Percentiles rank a stretch among this genome's conserved stretches.
Evolutionary conservation across 2,113 vertebrate species (phyloP).

Genomic region (Balaenoptera acutorostrata): DNA sequence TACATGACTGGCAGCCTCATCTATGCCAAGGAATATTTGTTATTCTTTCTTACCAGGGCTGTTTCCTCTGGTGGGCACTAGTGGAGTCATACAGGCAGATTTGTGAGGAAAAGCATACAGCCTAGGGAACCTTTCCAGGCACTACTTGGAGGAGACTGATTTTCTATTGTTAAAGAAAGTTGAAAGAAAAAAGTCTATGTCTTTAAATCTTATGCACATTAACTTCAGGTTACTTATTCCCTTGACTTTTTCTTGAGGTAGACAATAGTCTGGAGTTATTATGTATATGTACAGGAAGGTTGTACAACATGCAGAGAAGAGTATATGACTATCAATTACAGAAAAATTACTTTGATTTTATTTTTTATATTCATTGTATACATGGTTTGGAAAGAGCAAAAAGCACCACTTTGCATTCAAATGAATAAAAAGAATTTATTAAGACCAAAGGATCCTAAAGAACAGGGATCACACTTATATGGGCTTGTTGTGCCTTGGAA

Average conservation of each 20-base stretch:
- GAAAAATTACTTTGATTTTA: not conserved
- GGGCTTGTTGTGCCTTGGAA: not conserved
- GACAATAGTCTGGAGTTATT: not conserved
- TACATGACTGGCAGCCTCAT: not conserved
- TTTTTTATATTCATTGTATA: not conserved
- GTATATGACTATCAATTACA: not conserved
- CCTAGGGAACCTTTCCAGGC: not conserved
- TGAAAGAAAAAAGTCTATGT: not conserved
- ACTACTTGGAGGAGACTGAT: not conserved
- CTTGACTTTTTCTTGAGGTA: not conserved
- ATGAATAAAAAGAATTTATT: not conserved
- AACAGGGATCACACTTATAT: not conserved
- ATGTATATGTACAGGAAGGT: not conserved
- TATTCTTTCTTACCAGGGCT: not conserved
- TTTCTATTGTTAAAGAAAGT: not conserved
- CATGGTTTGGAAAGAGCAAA: not conserved
- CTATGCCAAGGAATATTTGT: not conserved
- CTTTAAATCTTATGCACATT: not conserved
- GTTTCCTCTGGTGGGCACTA: not conserved
- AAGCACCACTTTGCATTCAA: not conserved
- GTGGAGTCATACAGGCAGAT: not conserved
- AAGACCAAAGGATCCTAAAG: not conserved
- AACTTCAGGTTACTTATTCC: not conserved
- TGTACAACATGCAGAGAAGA: not conserved
- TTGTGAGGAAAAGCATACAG: not conserved